Conservation (phyloP, 1,140 invertebrate genomes). For the Pogonus chalceus region DNA sequence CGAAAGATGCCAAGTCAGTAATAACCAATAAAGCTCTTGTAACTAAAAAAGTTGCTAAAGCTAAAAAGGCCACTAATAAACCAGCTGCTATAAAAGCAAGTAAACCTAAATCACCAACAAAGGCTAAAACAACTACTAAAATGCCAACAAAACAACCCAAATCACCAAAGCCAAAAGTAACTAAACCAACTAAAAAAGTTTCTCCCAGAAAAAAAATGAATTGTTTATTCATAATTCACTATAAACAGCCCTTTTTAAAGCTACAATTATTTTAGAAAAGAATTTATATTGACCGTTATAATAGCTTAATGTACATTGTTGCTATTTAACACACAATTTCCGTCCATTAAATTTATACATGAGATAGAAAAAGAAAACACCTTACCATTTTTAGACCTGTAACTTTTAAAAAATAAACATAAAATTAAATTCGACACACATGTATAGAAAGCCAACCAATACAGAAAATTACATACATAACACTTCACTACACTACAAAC, state of each 20-base stretch:
- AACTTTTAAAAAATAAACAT: too few species aligned
- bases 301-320: too few species aligned
- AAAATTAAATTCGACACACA: too few species aligned
- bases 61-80: not conserved
- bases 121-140: slow-evolving; percentile 15
- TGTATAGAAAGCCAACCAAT: too few species aligned
- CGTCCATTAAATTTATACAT: too few species aligned
- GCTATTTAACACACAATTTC: too few species aligned
- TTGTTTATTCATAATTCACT: not conserved
- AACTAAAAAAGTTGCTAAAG: slow-evolving; percentile 1
- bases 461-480: too few species aligned
- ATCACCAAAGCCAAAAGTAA: slow-evolving; percentile 18
- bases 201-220: slow-evolving; percentile 9
- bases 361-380: too few species aligned
- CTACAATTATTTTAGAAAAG: slow-evolving; percentile 6
- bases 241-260: slow-evolving; percentile 17
- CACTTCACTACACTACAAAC: too few species aligned
- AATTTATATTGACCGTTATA: too few species aligned
- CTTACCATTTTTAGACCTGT: too few species aligned
- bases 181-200: slow-evolving; percentile 9
- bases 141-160: slow-evolving; percentile 18
- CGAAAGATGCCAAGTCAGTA: slow-evolving; percentile 9
- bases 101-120: slow-evolving; percentile 11
- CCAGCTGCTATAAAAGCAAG: not conserved
- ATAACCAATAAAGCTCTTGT: slow-evolving; percentile 7